Base-by-base conservation (phyloP, 1,140 invertebrate genomes). In the Homalodisca vitripennis region DNA sequence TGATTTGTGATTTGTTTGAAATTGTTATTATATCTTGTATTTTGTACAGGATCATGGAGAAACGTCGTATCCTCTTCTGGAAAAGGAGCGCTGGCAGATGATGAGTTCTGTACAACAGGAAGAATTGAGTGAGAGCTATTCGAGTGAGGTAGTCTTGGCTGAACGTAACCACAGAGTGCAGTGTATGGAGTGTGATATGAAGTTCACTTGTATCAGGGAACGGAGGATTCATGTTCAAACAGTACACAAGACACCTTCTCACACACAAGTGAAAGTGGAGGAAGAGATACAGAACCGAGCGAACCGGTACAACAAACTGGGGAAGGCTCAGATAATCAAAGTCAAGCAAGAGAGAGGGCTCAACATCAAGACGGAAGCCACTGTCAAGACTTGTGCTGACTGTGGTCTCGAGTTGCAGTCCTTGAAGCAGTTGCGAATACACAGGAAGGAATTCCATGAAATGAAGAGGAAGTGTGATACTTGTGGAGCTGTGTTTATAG, bases 171-270 rank as follows among this genome's bases (percentile, higher is more conserved):
- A 60, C 55, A 60, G 55, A 27, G 55, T 60, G 41, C 51, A 62
- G 17, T 76, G 75, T 60, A 48, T 72, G 1, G 71, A 83, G 66
- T 90, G 89, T 73, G 81, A 82, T 1, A 82, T 84, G 70, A 82
- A 82, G 17, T 89, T 89, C 73, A 81, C 85, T 20, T 86, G 86
- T 31, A 81, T 86, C 0, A 88, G 88, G 69, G 88, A 90, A 73
- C 79, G 88, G 34, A 78, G 87, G 46, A 82, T 87, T 22, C 88
- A 90, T 74, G 82, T 83, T 71, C 81, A 79, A 22, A 78, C 82
- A 31, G 71, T 80, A 12, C 80, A 82, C 78, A 74, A 64, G 22
- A 60, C 24, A n/a, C 62, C n/a, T 17, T 48, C 14, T n/a, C 53
- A 22, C 34, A 68, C 32, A 66, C 70, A 30, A 32, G 53, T 64